Evolutionary conservation across 2,113 vertebrate genomes (phyloP).

Genomic region (Phalacrocorax brasilianus): DNA sequence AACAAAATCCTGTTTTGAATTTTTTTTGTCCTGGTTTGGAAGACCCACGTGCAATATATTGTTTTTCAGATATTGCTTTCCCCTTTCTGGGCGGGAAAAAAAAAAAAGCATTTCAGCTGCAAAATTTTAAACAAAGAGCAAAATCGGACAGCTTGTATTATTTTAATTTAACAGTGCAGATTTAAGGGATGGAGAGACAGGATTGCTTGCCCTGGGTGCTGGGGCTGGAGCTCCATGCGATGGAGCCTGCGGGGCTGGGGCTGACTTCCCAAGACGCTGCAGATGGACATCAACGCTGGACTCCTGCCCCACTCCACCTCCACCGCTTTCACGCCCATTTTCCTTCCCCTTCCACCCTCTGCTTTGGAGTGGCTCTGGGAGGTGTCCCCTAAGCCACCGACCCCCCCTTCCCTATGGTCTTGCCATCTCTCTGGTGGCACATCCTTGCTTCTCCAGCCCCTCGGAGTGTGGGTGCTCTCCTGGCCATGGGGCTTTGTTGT

Average conservation of each 20-base stretch:
- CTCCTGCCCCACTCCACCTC: neutral
- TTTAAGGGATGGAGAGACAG: neutral
- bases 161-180: neutral
- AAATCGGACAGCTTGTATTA: neutral
- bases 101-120: neutral
- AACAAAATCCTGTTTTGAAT: neutral
- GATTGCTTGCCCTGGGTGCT: neutral
- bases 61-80: neutral
- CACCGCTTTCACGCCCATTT: neutral
- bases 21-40: neutral
- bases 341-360: neutral
- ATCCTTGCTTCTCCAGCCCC: neutral
- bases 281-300: neutral
- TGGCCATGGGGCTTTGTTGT: rapidly evolving
- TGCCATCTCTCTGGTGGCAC: neutral
- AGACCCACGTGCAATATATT: neutral
- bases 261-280: neutral
- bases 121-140: neutral
- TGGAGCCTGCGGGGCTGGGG: neutral
- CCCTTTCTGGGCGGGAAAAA: neutral
- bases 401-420: neutral
- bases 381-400: neutral
- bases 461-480: neutral
- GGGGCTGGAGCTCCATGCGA: neutral
- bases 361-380: neutral